Evolutionary conservation across 1,140 invertebrate species (phyloP).

Genomic region (Wasmannia auropunctata): DNA sequence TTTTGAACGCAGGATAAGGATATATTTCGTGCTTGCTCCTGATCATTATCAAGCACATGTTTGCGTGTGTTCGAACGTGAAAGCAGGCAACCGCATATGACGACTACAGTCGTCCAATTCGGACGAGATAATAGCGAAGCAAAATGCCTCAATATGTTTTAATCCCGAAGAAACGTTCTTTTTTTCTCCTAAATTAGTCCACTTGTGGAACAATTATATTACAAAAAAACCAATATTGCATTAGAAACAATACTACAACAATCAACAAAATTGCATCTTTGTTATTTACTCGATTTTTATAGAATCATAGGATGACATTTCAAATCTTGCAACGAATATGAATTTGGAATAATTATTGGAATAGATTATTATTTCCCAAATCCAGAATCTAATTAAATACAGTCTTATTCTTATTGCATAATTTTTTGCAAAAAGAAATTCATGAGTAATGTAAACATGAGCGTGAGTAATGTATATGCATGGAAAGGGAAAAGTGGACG

Average conservation of each 20-base stretch:
- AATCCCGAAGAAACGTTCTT: neutral
- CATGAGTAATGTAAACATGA: no score
- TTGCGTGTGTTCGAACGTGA: constrained; percentile 21
- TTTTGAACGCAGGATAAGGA: constrained; percentile 50
- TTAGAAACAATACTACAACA: neutral
- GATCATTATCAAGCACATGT: constrained; percentile 7
- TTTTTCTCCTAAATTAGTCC: neutral
- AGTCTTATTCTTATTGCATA: no score
- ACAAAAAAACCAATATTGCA: neutral
- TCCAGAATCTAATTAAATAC: no score
- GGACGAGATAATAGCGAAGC: constrained; percentile 19
- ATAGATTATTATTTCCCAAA: no score
- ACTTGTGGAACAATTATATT: neutral
- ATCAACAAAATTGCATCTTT: neutral
- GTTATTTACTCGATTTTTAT: neutral
- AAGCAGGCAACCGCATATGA: constrained; percentile 37
- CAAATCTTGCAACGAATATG: neutral
- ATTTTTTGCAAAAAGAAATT: no score
- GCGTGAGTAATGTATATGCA: no score
- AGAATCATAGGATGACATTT: neutral
- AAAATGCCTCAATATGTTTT: neutral
- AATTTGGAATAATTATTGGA: constrained; percentile 2
- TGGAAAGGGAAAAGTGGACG: no score
- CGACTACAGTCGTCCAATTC: constrained; percentile 11
- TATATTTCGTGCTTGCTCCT: constrained; percentile 24